Conservation (phyloP, 1,140 invertebrate genomes). For the Venturia canescens region DNA sequence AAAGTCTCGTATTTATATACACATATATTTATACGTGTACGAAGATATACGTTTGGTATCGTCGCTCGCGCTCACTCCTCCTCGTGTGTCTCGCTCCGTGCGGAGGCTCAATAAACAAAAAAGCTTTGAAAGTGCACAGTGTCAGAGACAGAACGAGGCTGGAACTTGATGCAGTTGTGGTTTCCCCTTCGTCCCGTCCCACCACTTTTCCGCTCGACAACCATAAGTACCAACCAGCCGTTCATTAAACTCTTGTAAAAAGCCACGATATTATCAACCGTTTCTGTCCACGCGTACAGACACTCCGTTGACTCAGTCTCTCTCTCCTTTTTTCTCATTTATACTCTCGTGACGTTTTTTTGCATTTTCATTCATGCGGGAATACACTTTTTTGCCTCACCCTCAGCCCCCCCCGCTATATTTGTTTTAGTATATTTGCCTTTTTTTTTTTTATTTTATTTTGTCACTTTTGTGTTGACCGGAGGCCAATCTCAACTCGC, state of each 20-base stretch:
- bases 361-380: constrained; percentile 35
- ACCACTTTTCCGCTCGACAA: constrained; percentile 67
- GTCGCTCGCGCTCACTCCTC: constrained; percentile 1
- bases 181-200: constrained; percentile 69
- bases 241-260: constrained; percentile 68
- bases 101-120: constrained; percentile 18
- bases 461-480: no score
- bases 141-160: constrained; percentile 1
- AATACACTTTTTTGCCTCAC: constrained; percentile 13
- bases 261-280: constrained; percentile 52
- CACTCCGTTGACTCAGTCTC: constrained; percentile 32
- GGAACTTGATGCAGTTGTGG: constrained; percentile 48
- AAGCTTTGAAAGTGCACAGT: constrained; percentile 49
- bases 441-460: not conserved
- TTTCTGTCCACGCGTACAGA: constrained; percentile 54
- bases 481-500: no score
- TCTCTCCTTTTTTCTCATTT: constrained; percentile 21
- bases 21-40: not conserved
- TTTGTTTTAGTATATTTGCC: not conserved
- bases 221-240: constrained; percentile 57
- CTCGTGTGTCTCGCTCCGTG: not conserved
- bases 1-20: constrained; percentile 9
- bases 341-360: constrained; percentile 25
- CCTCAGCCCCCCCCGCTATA: not conserved
- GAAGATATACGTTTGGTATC: not conserved